Evolutionary conservation across 2,797 vertebrate species (phyloP).

Genomic region (Bovichtus variegatus): DNA sequence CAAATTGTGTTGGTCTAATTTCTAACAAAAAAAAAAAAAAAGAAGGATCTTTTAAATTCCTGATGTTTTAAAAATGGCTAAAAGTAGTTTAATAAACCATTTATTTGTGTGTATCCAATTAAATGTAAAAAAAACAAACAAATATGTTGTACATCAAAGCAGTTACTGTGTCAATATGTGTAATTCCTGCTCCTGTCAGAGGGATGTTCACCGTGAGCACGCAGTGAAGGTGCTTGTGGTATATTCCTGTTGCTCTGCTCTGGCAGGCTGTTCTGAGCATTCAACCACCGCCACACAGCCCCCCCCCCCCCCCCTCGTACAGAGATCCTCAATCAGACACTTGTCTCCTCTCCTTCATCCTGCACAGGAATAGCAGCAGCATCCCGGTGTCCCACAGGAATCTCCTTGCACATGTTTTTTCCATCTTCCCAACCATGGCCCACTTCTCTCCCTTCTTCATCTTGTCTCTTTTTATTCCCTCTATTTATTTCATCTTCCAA

Average conservation of each 20-base stretch:
- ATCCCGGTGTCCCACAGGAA: slow-evolving; percentile 63
- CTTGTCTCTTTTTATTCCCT: slow-evolving; percentile 73
- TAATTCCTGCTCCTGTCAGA: slow-evolving; percentile 48
- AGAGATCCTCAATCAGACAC: slow-evolving; percentile 65
- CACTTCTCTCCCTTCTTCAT: slow-evolving; percentile 12
- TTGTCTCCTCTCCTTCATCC: slow-evolving; percentile 59
- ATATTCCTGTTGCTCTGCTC: slow-evolving; percentile 28
- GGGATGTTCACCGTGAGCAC: slow-evolving; percentile 62
- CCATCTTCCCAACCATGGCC: not conserved
- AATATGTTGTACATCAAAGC: slow-evolving; percentile 58
- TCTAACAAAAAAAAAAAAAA: not conserved
- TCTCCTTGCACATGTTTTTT: slow-evolving; percentile 40
- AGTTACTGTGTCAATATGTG: slow-evolving; percentile 32
- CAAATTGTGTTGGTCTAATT: not conserved
- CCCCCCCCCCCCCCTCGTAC: slow-evolving; percentile 12
- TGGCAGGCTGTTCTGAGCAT: slow-evolving; percentile 25
- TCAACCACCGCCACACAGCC: slow-evolving; percentile 27
- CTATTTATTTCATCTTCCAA: slow-evolving; percentile 56
- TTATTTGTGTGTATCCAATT: not conserved
- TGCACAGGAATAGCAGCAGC: slow-evolving; percentile 72
- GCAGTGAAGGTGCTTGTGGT: slow-evolving; percentile 51
- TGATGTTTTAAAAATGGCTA: not conserved
- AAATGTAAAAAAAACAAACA: not conserved
- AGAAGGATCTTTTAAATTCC: not conserved
- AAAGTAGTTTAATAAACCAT: not conserved